These are phyloP conservation scores for Paramormyrops hopkinsi DNA, from an alignment of 2,797 vertebrate genomes.

Conservation along the genomic window DNA sequence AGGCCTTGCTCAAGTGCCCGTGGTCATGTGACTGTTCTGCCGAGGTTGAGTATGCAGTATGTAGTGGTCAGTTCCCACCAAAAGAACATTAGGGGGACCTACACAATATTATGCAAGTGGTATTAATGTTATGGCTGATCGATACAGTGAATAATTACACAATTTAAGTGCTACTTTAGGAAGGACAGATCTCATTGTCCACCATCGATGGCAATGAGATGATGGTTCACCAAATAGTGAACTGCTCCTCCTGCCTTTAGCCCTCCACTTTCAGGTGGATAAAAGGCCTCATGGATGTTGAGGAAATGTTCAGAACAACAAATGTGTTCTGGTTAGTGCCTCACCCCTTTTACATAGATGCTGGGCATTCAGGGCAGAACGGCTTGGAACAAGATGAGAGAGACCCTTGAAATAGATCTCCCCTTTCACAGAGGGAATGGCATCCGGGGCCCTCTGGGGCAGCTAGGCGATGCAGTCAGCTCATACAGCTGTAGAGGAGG, in stretches of 20 bases:
- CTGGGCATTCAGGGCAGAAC: not conserved
- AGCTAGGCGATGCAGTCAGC: not conserved
- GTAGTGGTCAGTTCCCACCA: not conserved
- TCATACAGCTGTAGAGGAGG: constrained; percentile 12
- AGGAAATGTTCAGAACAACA: not conserved
- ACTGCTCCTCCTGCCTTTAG: not conserved
- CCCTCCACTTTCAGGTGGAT: not conserved
- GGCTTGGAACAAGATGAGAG: constrained; percentile 22
- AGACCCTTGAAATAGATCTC: constrained; percentile 18
- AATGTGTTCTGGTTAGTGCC: not conserved
- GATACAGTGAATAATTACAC: not conserved
- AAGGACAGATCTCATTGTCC: not conserved
- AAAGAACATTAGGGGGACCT: not conserved
- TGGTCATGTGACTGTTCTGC: not conserved
- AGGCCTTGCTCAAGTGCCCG: not conserved
- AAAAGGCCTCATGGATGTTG: not conserved
- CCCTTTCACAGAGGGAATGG: not conserved
- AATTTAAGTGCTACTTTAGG: not conserved
- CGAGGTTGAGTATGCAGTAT: not conserved
- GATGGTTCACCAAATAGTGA: not conserved
- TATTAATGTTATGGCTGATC: not conserved
- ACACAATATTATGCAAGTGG: not conserved
- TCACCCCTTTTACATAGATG: constrained; percentile 9
- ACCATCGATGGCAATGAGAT: not conserved
- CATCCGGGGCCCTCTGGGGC: not conserved